Conservation (phyloP, 53 echinoderm and acorn worm species). For the Holothuria scabra region DNA sequence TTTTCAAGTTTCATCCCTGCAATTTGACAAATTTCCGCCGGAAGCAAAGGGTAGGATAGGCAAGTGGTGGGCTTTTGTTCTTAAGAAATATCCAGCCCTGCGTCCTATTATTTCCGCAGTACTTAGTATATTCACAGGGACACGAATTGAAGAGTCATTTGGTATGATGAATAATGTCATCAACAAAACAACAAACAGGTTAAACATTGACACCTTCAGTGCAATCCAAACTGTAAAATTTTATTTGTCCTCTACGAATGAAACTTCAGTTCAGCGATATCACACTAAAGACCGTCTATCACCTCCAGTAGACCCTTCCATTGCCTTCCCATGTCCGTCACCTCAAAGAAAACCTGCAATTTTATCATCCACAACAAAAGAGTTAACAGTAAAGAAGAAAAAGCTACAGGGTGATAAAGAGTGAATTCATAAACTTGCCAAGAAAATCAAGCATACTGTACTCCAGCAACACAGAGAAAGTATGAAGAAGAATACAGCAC, state of each 20-base stretch:
- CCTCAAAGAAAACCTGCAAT: background rate
- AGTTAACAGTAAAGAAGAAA: background rate
- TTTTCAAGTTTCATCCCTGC: slow-evolving; percentile 50
- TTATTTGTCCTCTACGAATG: slow-evolving; percentile 31
- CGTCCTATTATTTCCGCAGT: slow-evolving; percentile 15
- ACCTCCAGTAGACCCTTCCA: slow-evolving; percentile 45
- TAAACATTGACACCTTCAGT: slow-evolving; percentile 39
- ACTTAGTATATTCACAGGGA: slow-evolving; percentile 51
- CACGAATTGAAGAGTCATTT: slow-evolving; percentile 53
- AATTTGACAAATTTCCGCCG: slow-evolving; percentile 58
- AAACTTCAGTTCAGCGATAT: slow-evolving; percentile 46
- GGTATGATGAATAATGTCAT: slow-evolving; percentile 55
- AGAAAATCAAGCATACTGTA: too few relatives aligned
- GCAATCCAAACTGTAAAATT: slow-evolving; percentile 53
- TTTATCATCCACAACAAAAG: background rate
- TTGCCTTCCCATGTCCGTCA: background rate
- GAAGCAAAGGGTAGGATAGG: slow-evolving; percentile 37
- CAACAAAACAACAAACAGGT: slow-evolving; percentile 44
- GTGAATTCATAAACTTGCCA: too few relatives aligned
- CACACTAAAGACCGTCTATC: slow-evolving; percentile 12
- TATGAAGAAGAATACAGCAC: too few relatives aligned
- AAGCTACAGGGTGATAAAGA: background rate
- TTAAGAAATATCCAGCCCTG: slow-evolving; percentile 57
- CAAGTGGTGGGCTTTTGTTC: slow-evolving; percentile 49
- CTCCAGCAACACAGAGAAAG: too few relatives aligned